Base-by-base conservation (phyloP, 2,797 vertebrate species). In the Neosalanx taihuensis region DNA sequence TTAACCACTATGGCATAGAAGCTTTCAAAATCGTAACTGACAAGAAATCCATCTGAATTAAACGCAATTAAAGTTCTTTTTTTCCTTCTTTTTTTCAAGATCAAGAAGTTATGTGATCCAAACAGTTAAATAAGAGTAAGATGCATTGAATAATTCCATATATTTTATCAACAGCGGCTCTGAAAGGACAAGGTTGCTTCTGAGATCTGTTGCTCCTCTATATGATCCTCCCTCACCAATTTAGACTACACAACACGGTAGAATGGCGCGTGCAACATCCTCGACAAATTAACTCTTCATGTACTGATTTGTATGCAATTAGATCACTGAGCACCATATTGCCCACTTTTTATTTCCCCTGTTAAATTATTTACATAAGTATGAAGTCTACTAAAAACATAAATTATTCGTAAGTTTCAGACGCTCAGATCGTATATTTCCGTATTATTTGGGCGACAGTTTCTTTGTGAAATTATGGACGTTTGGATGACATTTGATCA, bases 141-240 rank as follows among this genome's bases (percentile, higher is more conserved):
- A 5, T 23, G n/a, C 63, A 33, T 56, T 1, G 46, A 63, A 68
- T 71, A 4, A 57, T 7, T 67, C 73, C 74, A 58, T 64, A 2
- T 23, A n/a, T 41, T 60, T 56, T 51, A 60, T 60, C 68, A 51
- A 61, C 49, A 2, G 71, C 59, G 71, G 73, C 35, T 33, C 69
- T 79, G 10, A 65, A 23, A 41, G 64, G 72, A 81, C 75, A 81
- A 29, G 73, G 58, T 80, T 84, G 81, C 84, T 86, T 83, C 72
- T 69, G 80, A 81, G 75, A 91, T 87, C 85, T 91, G 90, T 91
- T 89, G 91, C 89, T 86, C 84, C 84, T 84, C 84, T 74, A 83
- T 85, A 83, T 73, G 80, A 74, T 80, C 80, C 79, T 67, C 85
- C 83, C 82, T 88, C 81, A 84, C 78, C 79, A 75, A 77, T 71